phyloP scores from a whole-genome alignment of 2,797 vertebrate genomes.

The Ispidina lecontei region DNA sequence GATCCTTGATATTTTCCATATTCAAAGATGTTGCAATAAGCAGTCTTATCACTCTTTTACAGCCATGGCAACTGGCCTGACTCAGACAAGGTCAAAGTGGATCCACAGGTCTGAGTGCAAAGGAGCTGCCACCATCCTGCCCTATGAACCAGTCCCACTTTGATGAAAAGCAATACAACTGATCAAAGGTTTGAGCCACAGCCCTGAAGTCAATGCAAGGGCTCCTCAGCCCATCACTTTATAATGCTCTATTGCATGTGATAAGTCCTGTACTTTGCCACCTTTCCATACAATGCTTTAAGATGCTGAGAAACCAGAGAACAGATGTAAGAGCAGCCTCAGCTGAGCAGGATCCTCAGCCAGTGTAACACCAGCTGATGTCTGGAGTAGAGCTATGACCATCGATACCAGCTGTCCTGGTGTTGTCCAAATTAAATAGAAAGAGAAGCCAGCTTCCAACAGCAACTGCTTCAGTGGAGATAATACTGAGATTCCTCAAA shows the following conservation, averaged over 20 bases:
- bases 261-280: slow-evolving; percentile 49
- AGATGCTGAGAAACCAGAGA: not conserved
- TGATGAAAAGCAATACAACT: not conserved
- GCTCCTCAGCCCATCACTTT: not conserved
- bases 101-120: not conserved
- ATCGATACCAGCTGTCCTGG: not conserved
- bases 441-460: not conserved
- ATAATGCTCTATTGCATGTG: not conserved
- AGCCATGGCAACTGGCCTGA: not conserved
- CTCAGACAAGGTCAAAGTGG: not conserved
- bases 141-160: not conserved
- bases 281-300: not conserved
- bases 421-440: not conserved
- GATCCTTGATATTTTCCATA: slow-evolving; percentile 33
- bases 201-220: not conserved
- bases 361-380: not conserved
- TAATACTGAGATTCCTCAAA: not conserved
- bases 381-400: not conserved
- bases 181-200: slow-evolving; percentile 61
- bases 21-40: not conserved
- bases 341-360: not conserved
- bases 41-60: slow-evolving; percentile 35
- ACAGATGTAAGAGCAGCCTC: not conserved
- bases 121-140: not conserved
- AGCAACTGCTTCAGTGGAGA: not conserved